Evolutionary conservation across 2,113 vertebrate species (phyloP).

Genomic region (Oreochromis spilurus): DNA sequence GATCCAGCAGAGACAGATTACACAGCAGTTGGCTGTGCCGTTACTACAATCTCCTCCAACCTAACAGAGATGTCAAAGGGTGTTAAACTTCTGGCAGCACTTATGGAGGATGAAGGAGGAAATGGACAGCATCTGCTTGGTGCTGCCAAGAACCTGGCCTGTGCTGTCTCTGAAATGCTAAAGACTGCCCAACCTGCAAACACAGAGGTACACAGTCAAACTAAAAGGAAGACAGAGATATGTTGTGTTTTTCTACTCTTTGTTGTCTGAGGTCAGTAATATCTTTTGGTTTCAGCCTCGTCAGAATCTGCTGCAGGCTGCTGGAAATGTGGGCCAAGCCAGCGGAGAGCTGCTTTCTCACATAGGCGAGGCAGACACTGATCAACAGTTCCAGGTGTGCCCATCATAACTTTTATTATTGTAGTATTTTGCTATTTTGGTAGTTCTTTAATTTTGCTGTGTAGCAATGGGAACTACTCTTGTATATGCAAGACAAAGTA

Average conservation of each 20-base stretch:
- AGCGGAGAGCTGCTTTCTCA: constrained; percentile 94
- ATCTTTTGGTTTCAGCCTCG: constrained; percentile 76
- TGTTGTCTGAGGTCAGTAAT: background rate
- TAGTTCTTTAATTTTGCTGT: background rate
- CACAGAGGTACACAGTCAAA: constrained; percentile 74
- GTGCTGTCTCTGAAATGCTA: constrained; percentile 88
- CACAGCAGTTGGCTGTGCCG: constrained; percentile 92
- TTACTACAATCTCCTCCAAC: constrained; percentile 98
- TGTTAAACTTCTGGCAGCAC: constrained; percentile 88
- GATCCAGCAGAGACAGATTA: constrained; percentile 97
- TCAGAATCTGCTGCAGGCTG: constrained; percentile 93
- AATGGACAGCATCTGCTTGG: constrained; percentile 89
- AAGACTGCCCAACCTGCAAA: constrained; percentile 92
- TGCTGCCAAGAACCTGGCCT: constrained; percentile 89
- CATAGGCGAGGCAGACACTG: constrained; percentile 89
- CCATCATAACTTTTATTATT: background rate
- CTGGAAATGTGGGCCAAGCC: constrained; percentile 91
- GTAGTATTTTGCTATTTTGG: background rate
- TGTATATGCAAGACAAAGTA: background rate
- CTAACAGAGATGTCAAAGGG: constrained; percentile 99
- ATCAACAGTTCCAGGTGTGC: constrained; percentile 90
- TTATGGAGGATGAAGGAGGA: constrained; percentile 93
- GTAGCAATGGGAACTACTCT: background rate
- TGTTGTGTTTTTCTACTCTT: background rate
- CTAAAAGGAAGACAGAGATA: background rate